These are phyloP conservation scores for Neomonachus schauinslandi DNA, from an alignment of 2,113 vertebrate genomes.

Conservation along the genomic window DNA sequence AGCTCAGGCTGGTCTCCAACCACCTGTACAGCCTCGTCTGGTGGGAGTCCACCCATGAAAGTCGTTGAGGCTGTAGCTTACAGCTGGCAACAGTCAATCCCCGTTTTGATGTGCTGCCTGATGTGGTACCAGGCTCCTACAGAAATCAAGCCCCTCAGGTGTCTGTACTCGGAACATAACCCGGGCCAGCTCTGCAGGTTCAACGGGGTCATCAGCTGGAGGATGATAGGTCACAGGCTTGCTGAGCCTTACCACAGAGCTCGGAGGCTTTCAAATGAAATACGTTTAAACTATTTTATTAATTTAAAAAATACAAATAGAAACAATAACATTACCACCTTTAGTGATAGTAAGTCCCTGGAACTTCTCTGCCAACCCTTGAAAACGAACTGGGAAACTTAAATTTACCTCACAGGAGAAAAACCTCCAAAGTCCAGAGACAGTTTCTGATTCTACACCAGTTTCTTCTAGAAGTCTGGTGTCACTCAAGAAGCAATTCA, in stretches of 20 bases:
- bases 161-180: background rate
- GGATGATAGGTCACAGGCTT: background rate
- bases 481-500: conserved; percentile 64
- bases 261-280: background rate
- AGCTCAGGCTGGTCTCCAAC: background rate
- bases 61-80: background rate
- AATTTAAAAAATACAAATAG: background rate
- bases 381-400: background rate
- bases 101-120: background rate
- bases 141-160: background rate
- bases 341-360: background rate
- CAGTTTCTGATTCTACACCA: conserved; percentile 11
- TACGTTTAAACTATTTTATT: background rate
- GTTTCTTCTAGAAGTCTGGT: conserved; percentile 58
- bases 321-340: background rate
- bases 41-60: background rate
- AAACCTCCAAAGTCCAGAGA: background rate
- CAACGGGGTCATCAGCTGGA: background rate
- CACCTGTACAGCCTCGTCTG: background rate
- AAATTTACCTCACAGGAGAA: background rate
- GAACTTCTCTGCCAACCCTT: background rate
- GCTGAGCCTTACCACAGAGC: background rate
- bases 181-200: background rate
- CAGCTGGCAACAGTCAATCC: background rate
- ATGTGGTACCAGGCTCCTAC: background rate